Percentiles rank a stretch among this genome's conserved stretches.
Evolutionary conservation across 2,888 invertebrate genomes (phyloP).

Genomic region (Gibbula magus): DNA sequence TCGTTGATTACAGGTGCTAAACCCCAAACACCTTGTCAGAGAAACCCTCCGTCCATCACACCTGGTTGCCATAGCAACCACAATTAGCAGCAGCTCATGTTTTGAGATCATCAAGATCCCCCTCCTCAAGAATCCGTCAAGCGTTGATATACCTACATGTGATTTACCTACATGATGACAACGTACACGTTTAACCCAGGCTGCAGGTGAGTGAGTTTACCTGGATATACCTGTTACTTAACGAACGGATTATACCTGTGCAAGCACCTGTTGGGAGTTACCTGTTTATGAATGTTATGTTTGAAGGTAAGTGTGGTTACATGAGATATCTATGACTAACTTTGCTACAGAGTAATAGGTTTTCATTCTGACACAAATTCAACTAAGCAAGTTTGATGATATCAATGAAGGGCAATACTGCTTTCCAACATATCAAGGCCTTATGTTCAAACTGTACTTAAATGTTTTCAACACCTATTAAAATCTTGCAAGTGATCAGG

Average conservation of each 20-base stretch:
- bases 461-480: too few species aligned
- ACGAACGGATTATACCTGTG: slow-evolving; percentile 24
- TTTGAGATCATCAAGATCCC: not conserved
- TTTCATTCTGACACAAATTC: too few species aligned
- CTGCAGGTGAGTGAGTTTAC: slow-evolving; percentile 41
- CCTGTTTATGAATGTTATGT: not conserved
- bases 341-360: too few species aligned
- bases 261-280: not conserved
- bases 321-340: too few species aligned
- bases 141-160: not conserved
- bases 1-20: slow-evolving; percentile 4
- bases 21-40: not conserved
- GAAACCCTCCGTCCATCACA: not conserved
- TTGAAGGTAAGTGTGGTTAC: not conserved
- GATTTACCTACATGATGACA: slow-evolving; percentile 16
- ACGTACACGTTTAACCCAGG: slow-evolving; percentile 43
- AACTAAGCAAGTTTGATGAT: too few species aligned
- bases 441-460: too few species aligned
- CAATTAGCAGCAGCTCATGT: not conserved
- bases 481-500: too few species aligned
- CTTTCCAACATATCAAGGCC: too few species aligned
- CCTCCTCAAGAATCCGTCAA: slow-evolving; percentile 30
- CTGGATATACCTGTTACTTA: not conserved
- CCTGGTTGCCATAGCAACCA: slow-evolving; percentile 6
- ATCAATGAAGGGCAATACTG: too few species aligned